Evolutionary conservation across 23 tunicate genomes (phyloP), one percentile per base, ranked within the genome.

Genomic region (Ascidia mentula): DNA sequence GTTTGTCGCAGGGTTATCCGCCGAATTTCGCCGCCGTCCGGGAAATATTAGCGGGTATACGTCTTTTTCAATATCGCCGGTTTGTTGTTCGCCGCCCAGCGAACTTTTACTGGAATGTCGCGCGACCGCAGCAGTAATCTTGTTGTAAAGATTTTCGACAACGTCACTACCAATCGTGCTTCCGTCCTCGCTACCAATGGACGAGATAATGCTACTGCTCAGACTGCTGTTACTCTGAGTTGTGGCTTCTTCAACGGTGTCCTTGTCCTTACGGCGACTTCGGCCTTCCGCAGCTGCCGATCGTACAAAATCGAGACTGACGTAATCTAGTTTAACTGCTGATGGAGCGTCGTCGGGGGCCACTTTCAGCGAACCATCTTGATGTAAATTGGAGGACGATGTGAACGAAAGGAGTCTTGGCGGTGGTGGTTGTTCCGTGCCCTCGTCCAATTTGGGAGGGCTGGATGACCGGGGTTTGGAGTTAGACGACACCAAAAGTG

Each of bases 111-210:
- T 71, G 59, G 90, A 79, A 12, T 77, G 59, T 26, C 72, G 32
- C 4, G 79, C 75, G 26, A 84, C 28, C 20, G 89, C 72, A n/a
- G 46, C 82, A 0, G 82, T 79, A 32, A 45, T 79, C 73, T 86
- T 86, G 38, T 86, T 86, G 76, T 86, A 79, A 24, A 86, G 40
- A 18, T 77, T 75, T 37, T 86, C 90, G 17, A 86, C 90, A 9
- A 86, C 90, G 77, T 86, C 90, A 31, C 90, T 86, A 8, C 90
- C 90, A 28, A 79, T 86, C 26, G 90, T 86, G 59, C 90, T 86
- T 37, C 80, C 80, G 61, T 69, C 80, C 37, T 86, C 90, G 75
- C 90, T 86, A 75, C 39, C 90, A 32, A 86, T 37, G 37, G 90
- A 59, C 34, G 84, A 86, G 34, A 86, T 79, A 37, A 86, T 78